Evolutionary conservation across 1,140 invertebrate species (phyloP).

Genomic region (Popillia japonica): DNA sequence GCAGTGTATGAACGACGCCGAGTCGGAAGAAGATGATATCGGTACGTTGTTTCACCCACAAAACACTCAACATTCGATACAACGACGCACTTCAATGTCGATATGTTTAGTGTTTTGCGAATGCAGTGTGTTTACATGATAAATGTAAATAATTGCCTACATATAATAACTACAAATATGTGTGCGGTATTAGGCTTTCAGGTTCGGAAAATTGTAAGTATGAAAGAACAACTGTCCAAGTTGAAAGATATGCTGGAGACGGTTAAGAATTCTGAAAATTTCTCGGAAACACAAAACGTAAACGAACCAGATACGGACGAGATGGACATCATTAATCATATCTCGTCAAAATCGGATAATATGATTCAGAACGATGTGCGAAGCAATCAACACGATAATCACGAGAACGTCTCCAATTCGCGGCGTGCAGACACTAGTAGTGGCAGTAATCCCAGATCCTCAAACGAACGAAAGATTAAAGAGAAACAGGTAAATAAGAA

Average conservation of each 20-base stretch:
- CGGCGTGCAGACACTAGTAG: too few relatives aligned
- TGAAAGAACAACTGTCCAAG: constrained; percentile 58
- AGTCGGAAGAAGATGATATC: constrained; percentile 53
- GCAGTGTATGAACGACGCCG: constrained; percentile 54
- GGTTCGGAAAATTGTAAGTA: constrained; percentile 56
- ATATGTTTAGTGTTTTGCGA: too few relatives aligned
- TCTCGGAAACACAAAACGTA: constrained; percentile 41
- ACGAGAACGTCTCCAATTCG: constrained; percentile 39
- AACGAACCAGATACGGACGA: constrained; percentile 39
- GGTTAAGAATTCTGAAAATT: constrained; percentile 55
- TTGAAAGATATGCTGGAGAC: constrained; percentile 59
- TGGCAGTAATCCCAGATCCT: constrained; percentile 38
- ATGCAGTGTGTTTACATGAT: too few relatives aligned
- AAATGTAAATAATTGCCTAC: too few relatives aligned
- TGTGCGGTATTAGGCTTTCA: constrained; percentile 46
- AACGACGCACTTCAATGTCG: too few relatives aligned
- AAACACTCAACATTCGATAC: background rate
- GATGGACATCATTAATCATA: constrained; percentile 49
- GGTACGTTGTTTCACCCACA: constrained; percentile 43
- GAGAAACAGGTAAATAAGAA: constrained; percentile 56
- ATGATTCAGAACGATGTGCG: constrained; percentile 54
- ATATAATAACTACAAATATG: too few relatives aligned
- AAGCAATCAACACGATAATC: constrained; percentile 46
- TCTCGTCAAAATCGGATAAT: constrained; percentile 55
- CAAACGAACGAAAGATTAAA: constrained; percentile 43